Conservation (phyloP, 37 sponge, comb jelly and placozoan species). For the Eunapius fragilis region DNA sequence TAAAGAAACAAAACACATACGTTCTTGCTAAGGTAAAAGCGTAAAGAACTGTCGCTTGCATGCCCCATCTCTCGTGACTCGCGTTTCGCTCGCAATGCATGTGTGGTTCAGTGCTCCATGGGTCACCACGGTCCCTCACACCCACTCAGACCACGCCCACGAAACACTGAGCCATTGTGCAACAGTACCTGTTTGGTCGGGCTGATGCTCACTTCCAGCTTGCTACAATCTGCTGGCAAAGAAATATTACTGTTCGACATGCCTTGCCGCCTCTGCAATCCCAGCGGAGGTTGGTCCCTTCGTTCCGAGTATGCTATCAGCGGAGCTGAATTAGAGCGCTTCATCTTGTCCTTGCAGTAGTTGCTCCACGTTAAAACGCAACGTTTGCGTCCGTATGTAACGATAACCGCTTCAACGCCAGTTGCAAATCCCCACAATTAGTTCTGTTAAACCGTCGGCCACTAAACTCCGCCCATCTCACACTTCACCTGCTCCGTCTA, state of each 20-base stretch:
- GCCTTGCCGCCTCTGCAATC: neutral
- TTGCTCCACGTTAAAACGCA: neutral
- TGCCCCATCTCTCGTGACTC: neutral
- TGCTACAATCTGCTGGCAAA: neutral
- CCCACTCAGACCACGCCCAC: neutral
- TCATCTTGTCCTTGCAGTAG: slow-evolving; percentile 31
- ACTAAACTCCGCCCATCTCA: neutral
- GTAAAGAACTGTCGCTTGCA: neutral
- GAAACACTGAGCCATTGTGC: neutral
- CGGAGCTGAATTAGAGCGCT: slow-evolving; percentile 63
- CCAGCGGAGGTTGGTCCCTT: neutral
- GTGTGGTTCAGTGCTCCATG: neutral
- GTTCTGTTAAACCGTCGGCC: neutral
- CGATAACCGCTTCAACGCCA: neutral
- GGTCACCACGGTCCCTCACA: neutral
- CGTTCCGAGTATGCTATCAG: slow-evolving; percentile 31
- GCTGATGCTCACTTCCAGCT: neutral
- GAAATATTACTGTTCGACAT: neutral
- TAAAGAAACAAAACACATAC: too few species aligned
- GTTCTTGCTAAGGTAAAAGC: neutral
- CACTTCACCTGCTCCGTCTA: neutral
- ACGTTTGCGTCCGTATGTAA: neutral
- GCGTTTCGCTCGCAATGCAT: neutral
- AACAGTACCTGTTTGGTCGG: neutral
- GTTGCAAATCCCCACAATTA: neutral